These are phyloP conservation scores for Mythimna lalbum DNA, from an alignment of 2,888 invertebrate species.

Conservation along the genomic window DNA sequence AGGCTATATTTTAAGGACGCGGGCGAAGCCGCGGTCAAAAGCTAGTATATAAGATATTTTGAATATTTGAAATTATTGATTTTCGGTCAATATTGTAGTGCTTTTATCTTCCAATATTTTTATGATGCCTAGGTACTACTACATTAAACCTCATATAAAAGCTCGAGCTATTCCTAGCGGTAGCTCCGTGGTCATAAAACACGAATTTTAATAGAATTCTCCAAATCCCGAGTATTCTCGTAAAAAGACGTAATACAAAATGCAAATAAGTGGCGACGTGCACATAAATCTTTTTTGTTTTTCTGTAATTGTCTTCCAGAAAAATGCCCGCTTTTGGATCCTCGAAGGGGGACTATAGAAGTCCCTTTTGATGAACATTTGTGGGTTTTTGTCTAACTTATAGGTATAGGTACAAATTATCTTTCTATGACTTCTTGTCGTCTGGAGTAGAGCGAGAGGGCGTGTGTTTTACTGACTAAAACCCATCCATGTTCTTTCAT, in stretches of 20 bases:
- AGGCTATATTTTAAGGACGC: too few species aligned
- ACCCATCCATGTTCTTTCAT: too few species aligned
- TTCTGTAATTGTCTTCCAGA: constrained; percentile 13
- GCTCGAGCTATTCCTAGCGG: not conserved
- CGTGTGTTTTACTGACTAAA: too few species aligned
- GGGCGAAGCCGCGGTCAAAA: too few species aligned
- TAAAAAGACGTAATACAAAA: constrained; percentile 40
- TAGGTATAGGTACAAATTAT: too few species aligned
- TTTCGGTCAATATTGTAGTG: not conserved
- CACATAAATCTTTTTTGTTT: constrained; percentile 40
- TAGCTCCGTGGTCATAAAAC: not conserved
- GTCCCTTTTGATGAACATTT: constrained; percentile 6
- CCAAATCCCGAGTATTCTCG: constrained; percentile 13
- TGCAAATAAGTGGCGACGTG: constrained; percentile 27
- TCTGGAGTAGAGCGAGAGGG: too few species aligned
- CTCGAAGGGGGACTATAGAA: not conserved
- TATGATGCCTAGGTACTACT: too few species aligned
- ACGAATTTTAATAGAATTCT: constrained; percentile 10
- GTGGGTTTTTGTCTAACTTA: not conserved
- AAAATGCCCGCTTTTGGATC: not conserved
- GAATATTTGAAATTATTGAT: not conserved
- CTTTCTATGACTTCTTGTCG: too few species aligned
- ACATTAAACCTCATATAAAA: too few species aligned
- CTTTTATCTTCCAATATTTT: not conserved
- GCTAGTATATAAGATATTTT: not conserved